A percentile compares a stretch with the other conserved stretches of the same genome.
Evolutionary conservation across 2,113 vertebrate genomes (phyloP).

Genomic region (Siniperca chuatsi): DNA sequence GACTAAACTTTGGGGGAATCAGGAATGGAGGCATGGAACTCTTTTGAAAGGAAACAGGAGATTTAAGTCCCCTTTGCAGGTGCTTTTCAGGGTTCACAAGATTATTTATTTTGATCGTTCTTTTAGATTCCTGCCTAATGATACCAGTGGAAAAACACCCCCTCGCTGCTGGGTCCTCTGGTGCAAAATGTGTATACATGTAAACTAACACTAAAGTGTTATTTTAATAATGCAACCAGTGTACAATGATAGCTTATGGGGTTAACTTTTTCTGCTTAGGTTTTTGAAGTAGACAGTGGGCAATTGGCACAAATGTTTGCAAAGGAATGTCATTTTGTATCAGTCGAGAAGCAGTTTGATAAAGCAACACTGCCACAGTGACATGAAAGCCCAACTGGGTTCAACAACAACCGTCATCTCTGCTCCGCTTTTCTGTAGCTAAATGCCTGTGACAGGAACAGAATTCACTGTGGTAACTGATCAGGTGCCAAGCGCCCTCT

Average conservation of each 20-base stretch:
- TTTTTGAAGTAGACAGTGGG: conserved; percentile 30
- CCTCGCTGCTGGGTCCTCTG: neutral
- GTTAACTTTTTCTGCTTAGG: neutral
- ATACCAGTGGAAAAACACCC: conserved; percentile 5
- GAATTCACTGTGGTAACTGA: conserved; percentile 78
- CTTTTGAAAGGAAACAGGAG: conserved; percentile 31
- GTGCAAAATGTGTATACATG: neutral
- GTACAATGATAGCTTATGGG: neutral
- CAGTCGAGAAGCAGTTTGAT: conserved; percentile 48
- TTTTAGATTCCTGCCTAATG: neutral
- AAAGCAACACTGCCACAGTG: conserved; percentile 37
- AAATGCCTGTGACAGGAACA: conserved; percentile 76
- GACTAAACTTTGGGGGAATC: conserved; percentile 69
- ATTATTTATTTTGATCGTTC: conserved; percentile 16
- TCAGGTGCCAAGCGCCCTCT: conserved; percentile 74
- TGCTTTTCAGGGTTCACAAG: neutral
- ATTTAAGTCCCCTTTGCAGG: conserved; percentile 27
- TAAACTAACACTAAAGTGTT: neutral
- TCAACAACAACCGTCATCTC: conserved; percentile 66
- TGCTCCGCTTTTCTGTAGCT: conserved; percentile 65
- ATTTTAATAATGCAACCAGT: conserved; percentile 11
- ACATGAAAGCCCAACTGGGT: conserved; percentile 67
- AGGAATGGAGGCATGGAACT: conserved; percentile 36
- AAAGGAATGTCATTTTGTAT: conserved; percentile 60
- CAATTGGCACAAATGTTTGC: conserved; percentile 52